Base-by-base conservation (phyloP, 2,888 invertebrate species). In the Diarsia dahlii region DNA sequence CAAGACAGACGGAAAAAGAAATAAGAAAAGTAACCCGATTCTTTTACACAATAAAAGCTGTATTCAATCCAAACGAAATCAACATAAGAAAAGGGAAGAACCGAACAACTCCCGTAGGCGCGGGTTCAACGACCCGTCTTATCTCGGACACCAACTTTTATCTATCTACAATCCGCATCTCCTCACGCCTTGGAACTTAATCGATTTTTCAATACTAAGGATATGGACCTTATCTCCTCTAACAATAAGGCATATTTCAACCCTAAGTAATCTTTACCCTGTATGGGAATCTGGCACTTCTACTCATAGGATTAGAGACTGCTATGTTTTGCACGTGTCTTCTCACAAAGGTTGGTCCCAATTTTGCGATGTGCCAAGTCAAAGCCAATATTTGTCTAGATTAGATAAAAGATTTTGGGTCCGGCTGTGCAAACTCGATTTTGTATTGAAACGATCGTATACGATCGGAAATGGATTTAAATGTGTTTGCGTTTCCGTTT, bases 131-230 rank as follows among this genome's bases (percentile, higher is more conserved):
- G 94, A 92, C 91, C 94, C 90, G 84, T 84, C 92, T 95, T 95
- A 96, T 95, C 96, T 93, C 91, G 92, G 91, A 92, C 93, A 91
- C 90, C 88, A 90, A 92, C 90, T 92, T 93, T 93, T 93, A 93
- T 93, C 93, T 94, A 92, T 92, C 93, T 90, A 90, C 93, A 90
- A 93, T 93, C 93, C 93, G 90, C 92, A 93, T 93, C 92, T 93
- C 89, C 83, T 89, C 90, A 90, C 90, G 89, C 87, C 75, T 84
- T 73, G 83, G 84, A 88, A 88, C 90, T 89, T 91, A 91, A 93
- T 93, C 92, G 92, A 93, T 93, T 90, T 86, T 86, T 87, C 89
- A 82, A 85, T 90, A 86, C 79, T 81, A 79, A 87, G 89, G 89
- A 90, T 88, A 84, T 85, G 87, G 84, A 93, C 92, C 92, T 92